These are phyloP conservation scores for Genyomyrus donnyi DNA, from an alignment of 2,113 vertebrate genomes.

Conservation along the genomic window DNA sequence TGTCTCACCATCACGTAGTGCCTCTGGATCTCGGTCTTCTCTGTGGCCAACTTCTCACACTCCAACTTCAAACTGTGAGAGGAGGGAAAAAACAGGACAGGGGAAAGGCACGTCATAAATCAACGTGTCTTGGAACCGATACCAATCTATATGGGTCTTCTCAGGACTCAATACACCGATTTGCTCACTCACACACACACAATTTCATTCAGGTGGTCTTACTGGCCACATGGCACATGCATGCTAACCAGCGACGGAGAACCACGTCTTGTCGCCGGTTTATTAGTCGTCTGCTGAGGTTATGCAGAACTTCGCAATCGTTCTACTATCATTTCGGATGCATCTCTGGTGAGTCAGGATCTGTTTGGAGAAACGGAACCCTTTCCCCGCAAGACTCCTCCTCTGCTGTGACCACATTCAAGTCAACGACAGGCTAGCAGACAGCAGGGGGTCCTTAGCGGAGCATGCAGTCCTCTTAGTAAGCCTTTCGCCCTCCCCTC, in stretches of 20 bases:
- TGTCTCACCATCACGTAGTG: slow-evolving; percentile 89
- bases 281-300: background rate
- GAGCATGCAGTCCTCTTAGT: background rate
- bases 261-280: background rate
- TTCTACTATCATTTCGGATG: background rate
- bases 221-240: background rate
- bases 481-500: slow-evolving; percentile 8
- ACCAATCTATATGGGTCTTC: background rate
- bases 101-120: background rate
- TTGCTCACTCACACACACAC: background rate
- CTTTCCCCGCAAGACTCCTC: background rate
- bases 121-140: background rate
- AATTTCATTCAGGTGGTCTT: background rate
- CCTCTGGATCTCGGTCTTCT: slow-evolving; percentile 89
- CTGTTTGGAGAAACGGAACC: background rate
- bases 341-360: background rate
- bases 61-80: slow-evolving; percentile 78
- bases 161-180: background rate
- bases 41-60: slow-evolving; percentile 87
- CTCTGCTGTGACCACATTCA: background rate
- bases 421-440: background rate
- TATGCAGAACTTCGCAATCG: background rate
- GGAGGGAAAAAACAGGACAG: background rate
- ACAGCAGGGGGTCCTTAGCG: background rate
- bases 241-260: background rate